Evolutionary conservation across 2,113 vertebrate species (phyloP), one percentile per base, ranked within the genome.

Genomic region (Scophthalmus maximus): DNA sequence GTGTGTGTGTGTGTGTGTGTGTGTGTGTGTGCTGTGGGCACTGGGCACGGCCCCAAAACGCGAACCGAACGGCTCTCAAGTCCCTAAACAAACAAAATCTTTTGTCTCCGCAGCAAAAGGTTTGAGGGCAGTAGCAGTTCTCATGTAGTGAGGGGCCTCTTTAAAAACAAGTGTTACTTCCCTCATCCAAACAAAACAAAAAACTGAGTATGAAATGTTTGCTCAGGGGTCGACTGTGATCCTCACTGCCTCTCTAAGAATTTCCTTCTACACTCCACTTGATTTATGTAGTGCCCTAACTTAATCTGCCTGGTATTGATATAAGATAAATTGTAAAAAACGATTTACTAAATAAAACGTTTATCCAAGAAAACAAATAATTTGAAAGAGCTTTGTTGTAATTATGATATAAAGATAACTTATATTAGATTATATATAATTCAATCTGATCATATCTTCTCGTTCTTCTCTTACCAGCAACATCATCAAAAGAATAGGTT

Each of bases 51-150:
- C 81, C 80, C 73, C 84, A 80, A 73, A 84, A 81, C 73, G 68
- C 61, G 68, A 73, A 40, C 50, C 34, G 67, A 88, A 84, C n/a
- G 44, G 68, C 78, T 88, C 86, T 87, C 69, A 36, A 78, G 81
- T 58, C 73, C 58, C 70, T 73, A 77, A 82, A 76, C 73, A 73
- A 88, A 86, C 82, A 64, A 9, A 30, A 36, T 66, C 12, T 52
- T 29, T 78, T 58, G 59, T 42, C 62, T 56, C 79, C 68, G 68
- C 73, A 81, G 70, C 53, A 73, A 59, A n/a, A 73, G 68, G 29
- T 63, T 66, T 53, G 32, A 36, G 34, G 73, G 26, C 12, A 51
- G 20, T 59, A 23, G 8, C 7, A 32, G 52, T 27, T 58, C 49
- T 80, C 44, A 8, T 68, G 58, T 26, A 4, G 18, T 17, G 30